Evolutionary conservation across 2,113 vertebrate genomes (phyloP).

Genomic region (Callaeas wilsoni): DNA sequence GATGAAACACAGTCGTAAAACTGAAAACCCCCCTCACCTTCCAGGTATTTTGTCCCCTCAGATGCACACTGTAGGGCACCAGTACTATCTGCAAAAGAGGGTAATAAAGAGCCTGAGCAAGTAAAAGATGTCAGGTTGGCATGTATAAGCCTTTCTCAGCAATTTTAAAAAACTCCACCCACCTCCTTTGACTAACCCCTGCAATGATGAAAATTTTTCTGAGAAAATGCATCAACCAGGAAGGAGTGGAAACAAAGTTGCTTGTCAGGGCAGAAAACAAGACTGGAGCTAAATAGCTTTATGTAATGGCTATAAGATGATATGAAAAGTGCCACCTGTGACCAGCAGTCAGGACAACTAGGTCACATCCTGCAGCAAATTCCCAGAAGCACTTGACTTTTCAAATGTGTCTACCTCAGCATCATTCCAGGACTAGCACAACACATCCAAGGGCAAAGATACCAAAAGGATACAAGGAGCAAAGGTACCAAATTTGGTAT

Average conservation of each 20-base stretch:
- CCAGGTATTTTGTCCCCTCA: not conserved
- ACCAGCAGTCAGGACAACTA: not conserved
- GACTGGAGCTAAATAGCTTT: not conserved
- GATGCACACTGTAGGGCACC: not conserved
- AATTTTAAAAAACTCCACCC: not conserved
- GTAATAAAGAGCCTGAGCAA: not conserved
- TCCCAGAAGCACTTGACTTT: not conserved
- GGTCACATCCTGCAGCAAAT: not conserved
- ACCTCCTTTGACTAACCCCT: not conserved
- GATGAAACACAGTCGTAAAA: not conserved
- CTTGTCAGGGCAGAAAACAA: not conserved
- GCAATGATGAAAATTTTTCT: not conserved
- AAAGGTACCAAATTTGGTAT: not conserved
- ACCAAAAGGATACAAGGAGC: not conserved
- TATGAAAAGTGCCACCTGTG: not conserved
- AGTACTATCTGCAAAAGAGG: not conserved
- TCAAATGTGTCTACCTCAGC: not conserved
- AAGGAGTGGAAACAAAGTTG: not conserved
- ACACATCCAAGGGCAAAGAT: not conserved
- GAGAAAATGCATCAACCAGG: not conserved
- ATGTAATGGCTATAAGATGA: not conserved
- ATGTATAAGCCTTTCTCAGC: not conserved
- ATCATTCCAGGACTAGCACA: not conserved
- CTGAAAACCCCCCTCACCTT: not conserved
- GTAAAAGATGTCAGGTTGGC: not conserved